Evolutionary conservation across 2,888 invertebrate genomes (phyloP).

Genomic region (Stictocephala bisonia): DNA sequence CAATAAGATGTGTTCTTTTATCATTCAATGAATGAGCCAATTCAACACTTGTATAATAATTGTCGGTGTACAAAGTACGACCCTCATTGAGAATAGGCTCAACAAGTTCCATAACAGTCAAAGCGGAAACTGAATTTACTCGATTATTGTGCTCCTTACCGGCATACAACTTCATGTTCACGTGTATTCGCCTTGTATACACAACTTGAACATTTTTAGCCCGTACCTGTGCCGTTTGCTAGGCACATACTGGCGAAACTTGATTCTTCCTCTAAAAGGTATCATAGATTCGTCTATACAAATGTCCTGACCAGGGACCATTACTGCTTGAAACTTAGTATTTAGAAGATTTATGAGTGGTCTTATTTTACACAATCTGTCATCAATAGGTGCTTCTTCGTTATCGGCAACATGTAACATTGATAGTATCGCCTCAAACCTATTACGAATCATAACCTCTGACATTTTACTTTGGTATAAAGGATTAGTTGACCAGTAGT

Average conservation of each 20-base stretch:
- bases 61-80: too few relatives aligned
- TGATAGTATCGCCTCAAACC: too few relatives aligned
- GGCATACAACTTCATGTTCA: neutral
- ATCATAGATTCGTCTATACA: neutral
- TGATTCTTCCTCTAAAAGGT: neutral
- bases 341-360: neutral
- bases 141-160: neutral
- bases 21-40: constrained; percentile 7
- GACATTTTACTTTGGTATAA: too few relatives aligned
- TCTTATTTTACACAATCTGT: neutral
- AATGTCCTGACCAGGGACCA: neutral
- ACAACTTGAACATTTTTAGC: constrained; percentile 9
- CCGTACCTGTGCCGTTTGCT: constrained; percentile 14
- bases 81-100: constrained; percentile 13
- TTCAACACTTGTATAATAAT: constrained; percentile 43
- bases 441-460: too few relatives aligned
- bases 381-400: too few relatives aligned
- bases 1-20: constrained; percentile 37
- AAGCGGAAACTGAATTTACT: neutral
- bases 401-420: too few relatives aligned
- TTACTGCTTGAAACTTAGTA: neutral
- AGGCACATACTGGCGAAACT: constrained; percentile 20
- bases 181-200: constrained; percentile 15
- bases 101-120: constrained; percentile 26
- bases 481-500: too few relatives aligned